phyloP scores from a whole-genome alignment of 1,140 invertebrate genomes.

The Patella vulgata region DNA sequence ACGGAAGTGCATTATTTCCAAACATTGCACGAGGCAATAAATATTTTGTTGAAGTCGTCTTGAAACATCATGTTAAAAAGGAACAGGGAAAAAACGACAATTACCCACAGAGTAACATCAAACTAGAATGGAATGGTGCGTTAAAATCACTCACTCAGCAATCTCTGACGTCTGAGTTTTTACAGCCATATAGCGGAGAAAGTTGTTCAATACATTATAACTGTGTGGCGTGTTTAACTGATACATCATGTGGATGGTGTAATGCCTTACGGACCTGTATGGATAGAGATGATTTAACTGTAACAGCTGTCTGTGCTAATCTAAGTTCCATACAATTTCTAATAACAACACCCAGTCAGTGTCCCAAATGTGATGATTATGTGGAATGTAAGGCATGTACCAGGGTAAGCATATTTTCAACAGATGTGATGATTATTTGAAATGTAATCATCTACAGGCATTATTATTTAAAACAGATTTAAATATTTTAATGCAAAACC shows the following conservation, averaged over 20 bases:
- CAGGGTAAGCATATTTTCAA: neutral
- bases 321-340: conserved; percentile 22
- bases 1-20: conserved; percentile 44
- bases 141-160: conserved; percentile 44
- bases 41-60: conserved; percentile 74
- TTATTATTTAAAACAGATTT: too few relatives aligned
- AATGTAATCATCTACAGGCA: too few relatives aligned
- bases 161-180: conserved; percentile 87
- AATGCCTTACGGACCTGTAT: conserved; percentile 59
- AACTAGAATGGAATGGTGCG: conserved; percentile 17
- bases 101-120: conserved; percentile 10
- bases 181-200: conserved; percentile 78
- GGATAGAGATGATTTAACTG: conserved; percentile 24
- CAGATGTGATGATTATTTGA: too few relatives aligned
- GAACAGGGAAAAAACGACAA: conserved; percentile 6
- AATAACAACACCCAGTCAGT: conserved; percentile 76
- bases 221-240: conserved; percentile 87
- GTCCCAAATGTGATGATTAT: conserved; percentile 84
- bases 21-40: conserved; percentile 47
- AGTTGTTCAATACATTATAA: conserved; percentile 82
- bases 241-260: conserved; percentile 92
- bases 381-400: conserved; percentile 53
- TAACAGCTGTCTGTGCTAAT: conserved; percentile 14
- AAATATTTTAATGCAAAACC: too few relatives aligned
- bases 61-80: neutral